A percentile compares a stretch with the other conserved stretches of the same genome.
phyloP scores from a whole-genome alignment of 2,113 vertebrate species.

The Alligator sinensis region DNA sequence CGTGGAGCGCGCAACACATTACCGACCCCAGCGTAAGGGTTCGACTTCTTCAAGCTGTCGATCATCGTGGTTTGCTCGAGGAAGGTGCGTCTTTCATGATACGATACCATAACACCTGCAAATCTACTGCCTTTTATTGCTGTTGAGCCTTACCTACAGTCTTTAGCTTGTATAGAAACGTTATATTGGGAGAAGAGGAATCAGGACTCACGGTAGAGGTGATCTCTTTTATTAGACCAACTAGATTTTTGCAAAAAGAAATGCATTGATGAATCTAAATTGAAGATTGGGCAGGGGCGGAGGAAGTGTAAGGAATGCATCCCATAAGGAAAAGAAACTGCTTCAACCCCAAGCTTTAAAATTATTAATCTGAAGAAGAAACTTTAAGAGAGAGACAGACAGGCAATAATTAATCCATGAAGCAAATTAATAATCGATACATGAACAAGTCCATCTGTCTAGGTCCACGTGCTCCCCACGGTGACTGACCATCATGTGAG shows the following conservation, averaged over 20 bases:
- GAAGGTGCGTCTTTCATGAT: not conserved
- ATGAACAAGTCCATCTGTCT: constrained; percentile 44
- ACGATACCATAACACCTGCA: not conserved
- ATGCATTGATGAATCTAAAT: not conserved
- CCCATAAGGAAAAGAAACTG: not conserved
- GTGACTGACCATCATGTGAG: not conserved
- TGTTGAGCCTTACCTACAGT: not conserved
- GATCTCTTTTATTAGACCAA: too few species aligned
- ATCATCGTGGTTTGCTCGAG: not conserved
- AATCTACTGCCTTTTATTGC: not conserved
- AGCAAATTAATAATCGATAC: constrained; percentile 65
- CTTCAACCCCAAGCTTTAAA: constrained; percentile 6
- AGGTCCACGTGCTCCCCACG: not conserved
- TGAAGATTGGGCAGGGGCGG: not conserved
- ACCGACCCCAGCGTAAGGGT: constrained; percentile 47
- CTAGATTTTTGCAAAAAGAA: too few species aligned
- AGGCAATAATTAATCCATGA: constrained; percentile 59
- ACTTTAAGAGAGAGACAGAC: not conserved
- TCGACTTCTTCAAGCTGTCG: constrained; percentile 12
- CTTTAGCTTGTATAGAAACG: not conserved
- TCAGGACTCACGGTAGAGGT: too few species aligned
- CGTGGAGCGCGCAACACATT: constrained; percentile 52
- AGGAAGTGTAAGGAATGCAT: not conserved
- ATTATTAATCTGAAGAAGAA: constrained; percentile 22
- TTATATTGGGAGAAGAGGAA: too few species aligned